Conservation (phyloP, 2,888 invertebrate species). For the Acrobasis repandana region DNA sequence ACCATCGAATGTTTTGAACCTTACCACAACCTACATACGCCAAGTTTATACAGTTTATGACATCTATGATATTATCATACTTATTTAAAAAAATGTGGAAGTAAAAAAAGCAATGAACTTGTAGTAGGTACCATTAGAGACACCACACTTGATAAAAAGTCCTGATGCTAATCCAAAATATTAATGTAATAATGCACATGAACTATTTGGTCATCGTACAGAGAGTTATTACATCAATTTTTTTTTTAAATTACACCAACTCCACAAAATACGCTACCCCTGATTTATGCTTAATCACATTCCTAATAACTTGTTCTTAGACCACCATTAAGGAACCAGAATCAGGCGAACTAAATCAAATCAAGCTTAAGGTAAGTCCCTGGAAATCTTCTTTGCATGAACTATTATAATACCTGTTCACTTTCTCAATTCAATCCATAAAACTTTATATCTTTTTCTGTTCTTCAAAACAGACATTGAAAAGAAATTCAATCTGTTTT, state of each 20-base stretch:
- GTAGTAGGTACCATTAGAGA: no score
- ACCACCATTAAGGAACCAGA: slow-evolving; percentile 66
- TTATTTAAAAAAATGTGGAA: no score
- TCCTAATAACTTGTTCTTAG: slow-evolving; percentile 69
- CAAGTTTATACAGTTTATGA: neutral
- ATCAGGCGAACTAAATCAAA: slow-evolving; percentile 58
- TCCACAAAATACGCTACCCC: slow-evolving; percentile 31
- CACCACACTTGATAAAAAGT: no score
- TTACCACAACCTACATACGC: neutral
- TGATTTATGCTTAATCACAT: slow-evolving; percentile 58
- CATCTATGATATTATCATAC: no score
- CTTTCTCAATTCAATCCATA: slow-evolving; percentile 8
- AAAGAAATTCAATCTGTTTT: slow-evolving; percentile 27
- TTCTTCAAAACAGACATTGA: slow-evolving; percentile 16
- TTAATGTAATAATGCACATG: no score
- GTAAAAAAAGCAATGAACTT: no score
- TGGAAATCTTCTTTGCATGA: slow-evolving; percentile 18
- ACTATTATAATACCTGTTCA: slow-evolving; percentile 7
- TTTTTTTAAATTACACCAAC: neutral
- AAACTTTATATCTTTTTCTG: slow-evolving; percentile 1
- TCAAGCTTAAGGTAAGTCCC: slow-evolving; percentile 75
- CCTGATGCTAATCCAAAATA: no score
- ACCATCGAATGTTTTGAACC: slow-evolving; percentile 5
- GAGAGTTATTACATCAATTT: neutral
- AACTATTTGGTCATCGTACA: no score